Percentiles rank a stretch among this genome's conserved stretches.
phyloP scores from a whole-genome alignment of 2,888 invertebrate genomes.

The Ormyrus rosae region DNA sequence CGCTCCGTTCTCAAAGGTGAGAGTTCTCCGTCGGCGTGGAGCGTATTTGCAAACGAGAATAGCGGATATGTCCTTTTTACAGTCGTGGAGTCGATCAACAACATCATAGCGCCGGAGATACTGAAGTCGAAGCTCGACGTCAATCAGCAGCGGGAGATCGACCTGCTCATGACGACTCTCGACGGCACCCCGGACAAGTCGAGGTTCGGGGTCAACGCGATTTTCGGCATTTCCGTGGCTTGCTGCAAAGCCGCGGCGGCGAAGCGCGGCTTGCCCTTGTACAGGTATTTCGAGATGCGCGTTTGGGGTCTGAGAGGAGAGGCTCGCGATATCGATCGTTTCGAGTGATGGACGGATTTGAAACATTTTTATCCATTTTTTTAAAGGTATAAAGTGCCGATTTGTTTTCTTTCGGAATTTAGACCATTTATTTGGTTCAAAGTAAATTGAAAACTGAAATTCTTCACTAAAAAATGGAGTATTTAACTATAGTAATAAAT shows the following conservation, averaged over 20 bases:
- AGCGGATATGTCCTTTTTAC: not conserved
- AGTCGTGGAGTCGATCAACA: constrained; percentile 70
- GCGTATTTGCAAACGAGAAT: too few species aligned
- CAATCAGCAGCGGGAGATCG: constrained; percentile 70
- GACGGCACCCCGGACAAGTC: constrained; percentile 71
- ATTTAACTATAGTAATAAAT: too few species aligned
- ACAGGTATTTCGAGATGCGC: constrained; percentile 51
- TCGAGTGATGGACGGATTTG: too few species aligned
- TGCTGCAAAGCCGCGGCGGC: constrained; percentile 72
- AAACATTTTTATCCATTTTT: too few species aligned
- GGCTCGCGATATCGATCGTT: too few species aligned
- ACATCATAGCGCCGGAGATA: constrained; percentile 69
- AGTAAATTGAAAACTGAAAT: too few species aligned
- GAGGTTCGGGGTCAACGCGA: constrained; percentile 69
- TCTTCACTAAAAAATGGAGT: too few species aligned
- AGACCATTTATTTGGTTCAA: too few species aligned
- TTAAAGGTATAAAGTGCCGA: too few species aligned
- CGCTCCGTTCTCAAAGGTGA: constrained; percentile 65
- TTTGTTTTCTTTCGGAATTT: too few species aligned
- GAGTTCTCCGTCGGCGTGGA: too few species aligned
- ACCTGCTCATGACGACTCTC: constrained; percentile 65
- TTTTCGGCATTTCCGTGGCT: constrained; percentile 68
- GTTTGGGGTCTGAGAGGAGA: too few species aligned
- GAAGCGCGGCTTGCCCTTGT: constrained; percentile 68
- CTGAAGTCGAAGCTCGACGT: constrained; percentile 68